Percentiles rank a stretch among this genome's conserved stretches.
Evolutionary conservation across 1,140 invertebrate species (phyloP).

Genomic region (Megathymus violae): DNA sequence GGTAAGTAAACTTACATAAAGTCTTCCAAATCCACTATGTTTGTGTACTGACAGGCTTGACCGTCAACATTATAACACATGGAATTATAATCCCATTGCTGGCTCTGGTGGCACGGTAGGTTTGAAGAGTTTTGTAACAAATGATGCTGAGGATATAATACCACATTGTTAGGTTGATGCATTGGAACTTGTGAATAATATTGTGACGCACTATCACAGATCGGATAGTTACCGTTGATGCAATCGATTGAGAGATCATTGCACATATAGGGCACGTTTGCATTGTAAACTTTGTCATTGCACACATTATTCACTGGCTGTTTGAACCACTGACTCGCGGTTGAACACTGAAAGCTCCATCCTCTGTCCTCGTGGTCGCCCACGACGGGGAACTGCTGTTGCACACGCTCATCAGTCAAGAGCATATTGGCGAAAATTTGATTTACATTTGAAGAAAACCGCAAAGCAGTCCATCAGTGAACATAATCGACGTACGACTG

Average conservation of each 20-base stretch:
- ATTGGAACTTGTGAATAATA: constrained; percentile 44
- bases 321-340: constrained; percentile 53
- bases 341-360: constrained; percentile 63
- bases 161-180: constrained; percentile 19
- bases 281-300: constrained; percentile 50
- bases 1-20: constrained; percentile 86
- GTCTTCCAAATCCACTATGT: constrained; percentile 87
- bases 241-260: constrained; percentile 59
- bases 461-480: constrained; percentile 71
- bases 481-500: constrained; percentile 74
- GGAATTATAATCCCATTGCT: constrained; percentile 84
- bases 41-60: constrained; percentile 85
- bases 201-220: constrained; percentile 42
- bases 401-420: constrained; percentile 56
- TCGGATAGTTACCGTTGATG: constrained; percentile 51
- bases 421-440: constrained; percentile 57
- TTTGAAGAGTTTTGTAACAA: constrained; percentile 45
- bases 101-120: constrained; percentile 83
- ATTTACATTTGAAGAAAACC: constrained; percentile 43
- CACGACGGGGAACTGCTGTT: constrained; percentile 51
- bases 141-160: constrained; percentile 48
- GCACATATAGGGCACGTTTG: constrained; percentile 28
- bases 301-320: constrained; percentile 48
- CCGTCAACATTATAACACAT: constrained; percentile 86
- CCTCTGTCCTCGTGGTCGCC: constrained; percentile 50